A percentile compares a stretch with the other conserved stretches of the same genome.
Conservation (phyloP, 2,113 vertebrate species). For the Cheilinus undulatus region DNA sequence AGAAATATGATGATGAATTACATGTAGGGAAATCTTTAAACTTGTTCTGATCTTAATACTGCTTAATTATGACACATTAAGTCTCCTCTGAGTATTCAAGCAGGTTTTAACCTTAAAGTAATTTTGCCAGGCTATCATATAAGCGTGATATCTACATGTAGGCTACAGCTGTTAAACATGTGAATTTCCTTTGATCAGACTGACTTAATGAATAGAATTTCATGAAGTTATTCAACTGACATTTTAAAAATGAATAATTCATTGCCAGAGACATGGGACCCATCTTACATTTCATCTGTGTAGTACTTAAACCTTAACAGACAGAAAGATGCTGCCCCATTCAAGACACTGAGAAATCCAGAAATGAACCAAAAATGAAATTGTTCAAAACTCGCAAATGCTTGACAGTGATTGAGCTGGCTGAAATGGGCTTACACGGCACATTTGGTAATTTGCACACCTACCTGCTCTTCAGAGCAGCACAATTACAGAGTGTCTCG, state of each 20-base stretch:
- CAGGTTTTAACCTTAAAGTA: neutral
- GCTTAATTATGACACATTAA: neutral
- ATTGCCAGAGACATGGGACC: neutral
- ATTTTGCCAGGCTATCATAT: neutral
- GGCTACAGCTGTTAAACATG: neutral
- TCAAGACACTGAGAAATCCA: conserved; percentile 58
- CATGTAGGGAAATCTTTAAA: neutral
- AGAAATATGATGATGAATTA: conserved; percentile 2
- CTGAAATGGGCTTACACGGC: conserved; percentile 82
- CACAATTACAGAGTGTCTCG: conserved; percentile 81
- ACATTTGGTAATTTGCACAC: conserved; percentile 87
- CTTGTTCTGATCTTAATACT: neutral
- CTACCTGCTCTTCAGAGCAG: conserved; percentile 84
- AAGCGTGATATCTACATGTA: neutral
- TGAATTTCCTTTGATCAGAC: neutral
- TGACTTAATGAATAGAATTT: neutral
- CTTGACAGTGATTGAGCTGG: conserved; percentile 79
- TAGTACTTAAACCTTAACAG: conserved; percentile 28
- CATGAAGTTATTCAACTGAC: conserved; percentile 13
- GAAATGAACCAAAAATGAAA: conserved; percentile 69
- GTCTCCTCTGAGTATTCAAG: neutral
- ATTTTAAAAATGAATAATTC: conserved; percentile 5
- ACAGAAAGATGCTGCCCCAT: conserved; percentile 35
- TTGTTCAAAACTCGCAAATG: conserved; percentile 74
- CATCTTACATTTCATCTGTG: conserved; percentile 17